Base-by-base conservation (phyloP, 1,140 invertebrate genomes). In the Diorhabda sublineata region DNA sequence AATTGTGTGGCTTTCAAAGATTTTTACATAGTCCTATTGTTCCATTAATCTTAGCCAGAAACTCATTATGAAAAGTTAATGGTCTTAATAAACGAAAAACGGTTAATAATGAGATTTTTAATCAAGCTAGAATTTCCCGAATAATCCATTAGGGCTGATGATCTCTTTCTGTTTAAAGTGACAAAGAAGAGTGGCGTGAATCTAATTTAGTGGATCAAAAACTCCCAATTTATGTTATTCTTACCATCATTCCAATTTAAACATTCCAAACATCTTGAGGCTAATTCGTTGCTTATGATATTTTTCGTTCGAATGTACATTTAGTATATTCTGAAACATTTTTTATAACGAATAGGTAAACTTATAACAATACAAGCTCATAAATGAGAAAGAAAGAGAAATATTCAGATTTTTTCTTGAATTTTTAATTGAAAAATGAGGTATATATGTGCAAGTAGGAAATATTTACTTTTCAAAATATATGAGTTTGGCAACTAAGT, bases 71-170 rank as follows among this genome's bases (percentile, higher is more conserved):
- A 52, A 52, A 52, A 52, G 47, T 52, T 52, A 52, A 52, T 52
- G 6, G 47, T 52, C 47, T 52, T 8, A 52, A 52, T 52, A 52
- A 52, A 52, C 47, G 47, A 52, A 52, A 52, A 52, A 52, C 47
- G 47, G 47, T 52, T 52, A 52, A 52, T 52, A 52, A 52, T 52
- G 47, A 52, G 47, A 52, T 52, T 52, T 52, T 52, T 52, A 52
- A 52, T 52, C 47, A 52, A 52, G 3, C 47, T 52, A 52, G 47
- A 52, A 52, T 52, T 52, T 52, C 47, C 47, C 6, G 47, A 52
- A 52, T 52, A 52, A 52, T 52, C 47, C 47, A 52, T 52, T 52
- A 52, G n/a, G 47, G 6, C 47, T 52, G 47, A 52, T 52, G 47
- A 52, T 52, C 47, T 52, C 47, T 52, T n/a, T 52, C 6, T 52